Evolutionary conservation across 2,797 vertebrate genomes (phyloP).

Genomic region (Okamejei kenojei): DNA sequence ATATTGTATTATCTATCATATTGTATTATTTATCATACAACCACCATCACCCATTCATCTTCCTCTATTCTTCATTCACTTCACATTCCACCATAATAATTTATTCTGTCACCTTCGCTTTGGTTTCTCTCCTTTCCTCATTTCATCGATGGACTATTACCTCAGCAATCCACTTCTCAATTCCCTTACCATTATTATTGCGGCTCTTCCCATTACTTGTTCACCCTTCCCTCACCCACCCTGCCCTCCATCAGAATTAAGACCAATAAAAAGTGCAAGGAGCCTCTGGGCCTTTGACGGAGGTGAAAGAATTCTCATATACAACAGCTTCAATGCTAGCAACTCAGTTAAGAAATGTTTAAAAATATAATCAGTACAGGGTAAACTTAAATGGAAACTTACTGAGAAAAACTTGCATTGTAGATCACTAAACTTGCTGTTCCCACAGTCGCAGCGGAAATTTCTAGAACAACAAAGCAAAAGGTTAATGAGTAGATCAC

Average conservation of each 20-base stretch:
- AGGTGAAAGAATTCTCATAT: neutral
- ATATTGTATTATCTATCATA: neutral
- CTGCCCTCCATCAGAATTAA: neutral
- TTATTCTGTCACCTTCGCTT: too few species aligned
- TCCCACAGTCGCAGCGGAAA: slow-evolving; percentile 83
- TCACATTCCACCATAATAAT: too few species aligned
- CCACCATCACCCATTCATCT: too few species aligned
- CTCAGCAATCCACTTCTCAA: neutral
- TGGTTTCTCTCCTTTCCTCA: neutral
- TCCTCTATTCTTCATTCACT: too few species aligned
- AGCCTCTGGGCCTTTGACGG: neutral
- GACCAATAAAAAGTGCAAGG: neutral
- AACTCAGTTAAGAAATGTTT: neutral
- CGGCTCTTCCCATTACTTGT: neutral
- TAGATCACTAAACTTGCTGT: slow-evolving; percentile 78
- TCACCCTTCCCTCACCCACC: neutral
- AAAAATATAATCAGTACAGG: neutral
- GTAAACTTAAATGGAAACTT: slow-evolving; percentile 49
- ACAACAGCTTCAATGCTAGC: neutral
- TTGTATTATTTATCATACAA: neutral
- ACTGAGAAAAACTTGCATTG: slow-evolving; percentile 84
- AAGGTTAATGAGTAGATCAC: neutral
- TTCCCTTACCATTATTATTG: neutral
- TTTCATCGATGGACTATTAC: neutral
- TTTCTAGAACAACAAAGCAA: slow-evolving; percentile 54